Evolutionary conservation across 2,113 vertebrate species (phyloP).

Genomic region (Heptranchias perlo): DNA sequence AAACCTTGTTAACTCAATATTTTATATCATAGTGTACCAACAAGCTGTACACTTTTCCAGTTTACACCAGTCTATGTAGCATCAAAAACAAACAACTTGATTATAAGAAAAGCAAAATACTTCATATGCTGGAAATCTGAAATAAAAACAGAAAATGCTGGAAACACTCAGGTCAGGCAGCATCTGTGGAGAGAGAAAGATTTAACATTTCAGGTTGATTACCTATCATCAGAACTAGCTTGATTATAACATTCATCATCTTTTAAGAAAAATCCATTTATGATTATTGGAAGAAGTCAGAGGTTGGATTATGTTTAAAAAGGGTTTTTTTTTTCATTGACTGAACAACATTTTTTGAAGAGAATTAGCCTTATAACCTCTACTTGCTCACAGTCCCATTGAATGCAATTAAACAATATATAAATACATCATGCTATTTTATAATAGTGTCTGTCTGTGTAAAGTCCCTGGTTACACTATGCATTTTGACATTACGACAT

Average conservation of each 20-base stretch:
- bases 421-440: not conserved
- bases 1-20: not conserved
- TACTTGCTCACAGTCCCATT: not conserved
- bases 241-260: not conserved
- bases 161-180: too few relatives aligned
- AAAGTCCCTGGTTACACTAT: not conserved
- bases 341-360: not conserved
- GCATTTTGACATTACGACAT: not conserved
- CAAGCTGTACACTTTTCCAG: not conserved
- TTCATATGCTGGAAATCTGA: too few relatives aligned
- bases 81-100: not conserved
- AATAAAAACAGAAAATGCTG: too few relatives aligned
- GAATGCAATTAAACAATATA: not conserved
- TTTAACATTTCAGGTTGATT: not conserved
- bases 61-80: not conserved
- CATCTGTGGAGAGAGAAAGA: too few relatives aligned
- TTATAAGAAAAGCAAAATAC: too few relatives aligned
- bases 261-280: not conserved
- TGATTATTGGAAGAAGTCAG: not conserved
- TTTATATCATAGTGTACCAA: not conserved
- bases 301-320: not conserved
- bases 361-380: not conserved
- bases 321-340: not conserved
- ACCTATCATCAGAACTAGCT: not conserved
- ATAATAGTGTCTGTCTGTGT: not conserved